Conservation (phyloP, 35 echinoderm and acorn worm genomes). For the Acanthaster planci region DNA sequence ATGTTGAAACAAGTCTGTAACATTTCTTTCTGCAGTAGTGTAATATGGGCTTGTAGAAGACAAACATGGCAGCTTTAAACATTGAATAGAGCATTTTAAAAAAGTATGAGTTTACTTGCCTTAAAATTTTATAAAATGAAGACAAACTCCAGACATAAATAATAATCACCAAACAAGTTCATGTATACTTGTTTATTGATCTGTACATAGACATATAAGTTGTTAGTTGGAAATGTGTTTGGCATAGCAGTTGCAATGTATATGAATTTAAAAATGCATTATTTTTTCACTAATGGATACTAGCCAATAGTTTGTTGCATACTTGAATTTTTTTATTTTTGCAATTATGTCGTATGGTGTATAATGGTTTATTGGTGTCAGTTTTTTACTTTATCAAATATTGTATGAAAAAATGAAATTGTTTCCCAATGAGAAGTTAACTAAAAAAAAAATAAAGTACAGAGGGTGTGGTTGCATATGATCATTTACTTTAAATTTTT, state of each 20-base stretch:
- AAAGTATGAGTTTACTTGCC: too few species aligned
- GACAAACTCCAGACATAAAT: too few species aligned
- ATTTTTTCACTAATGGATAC: neutral
- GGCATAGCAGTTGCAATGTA: conserved; percentile 13
- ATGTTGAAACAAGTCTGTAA: too few species aligned
- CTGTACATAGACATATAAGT: too few species aligned
- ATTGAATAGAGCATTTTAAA: too few species aligned
- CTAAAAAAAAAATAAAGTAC: neutral
- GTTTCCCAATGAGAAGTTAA: neutral
- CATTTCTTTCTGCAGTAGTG: too few species aligned
- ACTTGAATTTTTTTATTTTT: conserved; percentile 11
- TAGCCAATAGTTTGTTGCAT: neutral
- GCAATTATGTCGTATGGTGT: neutral
- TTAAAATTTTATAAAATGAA: too few species aligned
- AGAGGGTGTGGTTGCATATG: conserved; percentile 5
- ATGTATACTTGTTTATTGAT: too few species aligned
- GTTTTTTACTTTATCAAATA: conserved; percentile 17
- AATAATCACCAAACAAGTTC: too few species aligned
- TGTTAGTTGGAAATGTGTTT: neutral
- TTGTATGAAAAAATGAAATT: neutral
- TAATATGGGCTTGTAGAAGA: too few species aligned
- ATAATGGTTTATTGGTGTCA: neutral
- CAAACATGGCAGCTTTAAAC: too few species aligned
- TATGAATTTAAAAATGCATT: neutral
- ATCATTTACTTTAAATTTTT: neutral